These are phyloP conservation scores for Uria aalge DNA, from an alignment of 2,113 vertebrate genomes.

Conservation along the genomic window DNA sequence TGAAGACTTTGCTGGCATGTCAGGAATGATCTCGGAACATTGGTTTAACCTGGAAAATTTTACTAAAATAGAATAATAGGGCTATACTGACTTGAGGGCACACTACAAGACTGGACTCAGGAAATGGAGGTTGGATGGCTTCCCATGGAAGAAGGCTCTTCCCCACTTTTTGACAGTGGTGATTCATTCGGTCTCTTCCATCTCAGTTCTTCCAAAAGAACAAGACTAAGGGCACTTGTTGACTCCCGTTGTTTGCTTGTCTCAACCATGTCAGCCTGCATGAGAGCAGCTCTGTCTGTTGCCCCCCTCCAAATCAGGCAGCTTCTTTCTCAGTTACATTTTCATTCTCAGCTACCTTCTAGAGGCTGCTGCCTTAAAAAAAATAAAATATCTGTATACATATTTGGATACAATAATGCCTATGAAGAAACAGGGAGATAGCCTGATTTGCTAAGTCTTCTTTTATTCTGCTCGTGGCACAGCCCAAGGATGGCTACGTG, in stretches of 20 bases:
- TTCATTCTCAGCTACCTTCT: not conserved
- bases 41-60: not conserved
- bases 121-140: not conserved
- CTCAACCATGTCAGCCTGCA: fast-evolving
- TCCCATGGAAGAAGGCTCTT: not conserved
- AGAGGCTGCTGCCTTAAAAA: not conserved
- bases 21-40: not conserved
- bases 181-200: not conserved
- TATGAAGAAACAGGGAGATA: not conserved
- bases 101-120: not conserved
- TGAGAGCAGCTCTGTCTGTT: not conserved
- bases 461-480: not conserved
- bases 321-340: not conserved
- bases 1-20: not conserved
- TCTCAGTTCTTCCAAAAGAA: not conserved
- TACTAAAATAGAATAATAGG: not conserved
- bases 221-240: not conserved
- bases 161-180: not conserved
- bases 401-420: not conserved
- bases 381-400: not conserved
- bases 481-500: not conserved
- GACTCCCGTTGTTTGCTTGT: not conserved
- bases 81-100: not conserved
- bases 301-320: not conserved
- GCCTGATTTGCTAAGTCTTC: not conserved